phyloP scores from a whole-genome alignment of 2,888 invertebrate species.

The Meteorus cinctellus region DNA sequence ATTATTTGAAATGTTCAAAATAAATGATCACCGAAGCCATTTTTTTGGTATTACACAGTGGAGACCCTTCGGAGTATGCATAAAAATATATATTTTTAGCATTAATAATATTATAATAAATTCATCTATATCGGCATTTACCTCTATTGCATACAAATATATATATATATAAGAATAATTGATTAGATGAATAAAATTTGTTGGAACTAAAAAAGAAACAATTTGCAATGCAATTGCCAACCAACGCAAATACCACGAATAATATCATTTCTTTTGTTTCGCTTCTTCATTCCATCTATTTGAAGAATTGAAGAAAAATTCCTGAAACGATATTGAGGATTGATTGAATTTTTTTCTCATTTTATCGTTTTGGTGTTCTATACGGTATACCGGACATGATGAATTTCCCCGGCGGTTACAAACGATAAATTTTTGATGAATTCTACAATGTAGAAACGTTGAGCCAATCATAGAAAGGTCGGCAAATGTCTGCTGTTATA shows the following conservation, averaged over 20 bases:
- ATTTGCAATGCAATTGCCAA: conserved; percentile 26
- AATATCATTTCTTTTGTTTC: conserved; percentile 24
- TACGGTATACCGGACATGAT: conserved; percentile 26
- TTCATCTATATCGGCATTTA: conserved; percentile 49
- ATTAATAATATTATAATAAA: conserved; percentile 50
- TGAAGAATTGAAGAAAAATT: conserved; percentile 26
- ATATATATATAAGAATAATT: conserved; percentile 15
- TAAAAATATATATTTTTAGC: conserved; percentile 51
- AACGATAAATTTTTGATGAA: conserved; percentile 43
- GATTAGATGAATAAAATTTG: conserved; percentile 11
- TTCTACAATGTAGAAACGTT: conserved; percentile 19
- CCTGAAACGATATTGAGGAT: conserved; percentile 33
- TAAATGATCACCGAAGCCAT: conserved; percentile 58
- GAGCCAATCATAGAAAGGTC: conserved; percentile 43
- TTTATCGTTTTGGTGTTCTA: conserved; percentile 13
- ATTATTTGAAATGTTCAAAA: conserved; percentile 37
- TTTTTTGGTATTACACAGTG: conserved; percentile 60
- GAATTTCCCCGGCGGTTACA: conserved; percentile 36
- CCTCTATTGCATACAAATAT: conserved; percentile 38
- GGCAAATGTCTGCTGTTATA: conserved; percentile 47
- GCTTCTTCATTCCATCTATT: conserved; percentile 9
- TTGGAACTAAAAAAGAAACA: conserved; percentile 10
- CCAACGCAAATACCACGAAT: not conserved
- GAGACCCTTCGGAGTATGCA: conserved; percentile 69
- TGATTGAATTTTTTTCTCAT: conserved; percentile 39